Evolutionary conservation across 2,888 invertebrate genomes (phyloP).

Genomic region (Quadroppia sp.): DNA sequence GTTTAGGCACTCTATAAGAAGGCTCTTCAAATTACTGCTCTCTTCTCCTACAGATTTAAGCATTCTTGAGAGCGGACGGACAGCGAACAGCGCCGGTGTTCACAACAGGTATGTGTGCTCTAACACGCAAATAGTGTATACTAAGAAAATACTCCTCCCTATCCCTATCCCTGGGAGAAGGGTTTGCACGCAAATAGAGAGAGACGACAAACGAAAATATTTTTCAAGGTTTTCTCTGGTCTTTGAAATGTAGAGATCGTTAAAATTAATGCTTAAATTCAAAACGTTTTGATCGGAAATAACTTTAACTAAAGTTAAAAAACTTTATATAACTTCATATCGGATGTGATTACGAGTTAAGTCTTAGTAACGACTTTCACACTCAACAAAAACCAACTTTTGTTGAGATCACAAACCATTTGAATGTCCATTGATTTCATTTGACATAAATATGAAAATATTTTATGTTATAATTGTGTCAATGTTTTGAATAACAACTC

Average conservation of each 20-base stretch:
- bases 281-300: conserved; percentile 24
- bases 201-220: conserved; percentile 31
- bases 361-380: no score
- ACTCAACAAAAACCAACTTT: no score
- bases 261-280: conserved; percentile 18
- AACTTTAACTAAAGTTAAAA: background rate
- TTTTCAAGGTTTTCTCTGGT: conserved; percentile 28
- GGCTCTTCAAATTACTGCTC: conserved; percentile 35
- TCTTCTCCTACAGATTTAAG: conserved; percentile 15
- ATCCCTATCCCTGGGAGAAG: conserved; percentile 12
- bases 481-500: no score
- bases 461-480: no score
- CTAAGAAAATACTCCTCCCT: conserved; percentile 33
- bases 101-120: conserved; percentile 22
- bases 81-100: background rate
- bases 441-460: no score
- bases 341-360: background rate
- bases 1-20: conserved; percentile 4
- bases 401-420: no score
- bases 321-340: background rate
- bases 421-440: no score
- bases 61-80: conserved; percentile 15
- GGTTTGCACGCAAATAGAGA: conserved; percentile 38
- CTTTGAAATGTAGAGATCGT: background rate
- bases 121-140: conserved; percentile 33